phyloP scores from a whole-genome alignment of 2,888 invertebrate genomes.

The Papilio gigon region DNA sequence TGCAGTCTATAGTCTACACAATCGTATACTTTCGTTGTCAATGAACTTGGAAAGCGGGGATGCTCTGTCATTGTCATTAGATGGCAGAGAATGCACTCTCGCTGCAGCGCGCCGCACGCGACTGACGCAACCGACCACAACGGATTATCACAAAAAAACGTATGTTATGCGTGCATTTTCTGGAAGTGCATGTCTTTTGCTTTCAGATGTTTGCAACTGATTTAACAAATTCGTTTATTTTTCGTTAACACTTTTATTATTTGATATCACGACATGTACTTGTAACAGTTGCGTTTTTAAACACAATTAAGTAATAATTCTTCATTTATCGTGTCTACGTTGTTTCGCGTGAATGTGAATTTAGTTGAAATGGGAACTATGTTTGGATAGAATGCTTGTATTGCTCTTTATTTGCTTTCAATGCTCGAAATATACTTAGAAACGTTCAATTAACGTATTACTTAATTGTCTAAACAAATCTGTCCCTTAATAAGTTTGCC shows the following conservation, averaged over 20 bases:
- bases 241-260: neutral
- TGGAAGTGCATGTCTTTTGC: conserved; percentile 24
- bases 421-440: too few species aligned
- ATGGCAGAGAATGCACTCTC: conserved; percentile 80
- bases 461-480: neutral
- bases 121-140: conserved; percentile 57
- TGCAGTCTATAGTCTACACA: conserved; percentile 45
- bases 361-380: neutral
- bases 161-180: conserved; percentile 27
- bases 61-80: conserved; percentile 78
- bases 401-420: too few species aligned
- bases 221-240: neutral
- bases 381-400: too few species aligned
- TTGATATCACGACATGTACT: neutral
- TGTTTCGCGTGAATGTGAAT: neutral
- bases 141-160: conserved; percentile 36
- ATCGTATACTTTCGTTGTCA: conserved; percentile 77
- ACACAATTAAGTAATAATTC: neutral
- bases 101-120: conserved; percentile 65
- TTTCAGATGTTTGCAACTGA: neutral
- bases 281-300: neutral
- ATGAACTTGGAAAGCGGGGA: conserved; percentile 82
- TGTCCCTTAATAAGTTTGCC: neutral
- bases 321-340: neutral
- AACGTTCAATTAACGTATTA: too few species aligned